A percentile compares a stretch with the other conserved stretches of the same genome.
These are phyloP conservation scores for Mythimna pallens DNA, from an alignment of 2,888 invertebrate species.

Conservation along the genomic window DNA sequence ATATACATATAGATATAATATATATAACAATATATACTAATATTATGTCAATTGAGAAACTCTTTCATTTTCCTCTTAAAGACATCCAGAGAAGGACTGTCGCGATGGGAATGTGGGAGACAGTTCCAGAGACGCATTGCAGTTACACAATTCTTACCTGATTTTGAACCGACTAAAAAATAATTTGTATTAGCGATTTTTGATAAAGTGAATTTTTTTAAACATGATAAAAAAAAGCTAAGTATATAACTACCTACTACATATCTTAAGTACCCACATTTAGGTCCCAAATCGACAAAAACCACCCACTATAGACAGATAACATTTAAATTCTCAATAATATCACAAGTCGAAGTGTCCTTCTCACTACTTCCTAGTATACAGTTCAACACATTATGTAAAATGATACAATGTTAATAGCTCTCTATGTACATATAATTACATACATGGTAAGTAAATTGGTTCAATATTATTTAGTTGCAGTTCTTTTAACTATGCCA, in stretches of 20 bases:
- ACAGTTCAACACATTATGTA: slow-evolving; percentile 16
- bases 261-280: slow-evolving; percentile 1
- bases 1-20: too few relatives aligned
- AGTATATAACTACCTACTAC: neutral
- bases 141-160: too few relatives aligned
- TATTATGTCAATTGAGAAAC: too few relatives aligned
- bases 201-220: too few relatives aligned
- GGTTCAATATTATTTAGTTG: neutral
- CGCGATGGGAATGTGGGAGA: too few relatives aligned
- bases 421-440: slow-evolving; percentile 18
- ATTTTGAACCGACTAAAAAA: too few relatives aligned
- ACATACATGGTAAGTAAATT: slow-evolving; percentile 5
- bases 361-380: slow-evolving; percentile 53
- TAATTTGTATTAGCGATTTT: too few relatives aligned
- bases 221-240: too few relatives aligned
- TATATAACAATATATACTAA: too few relatives aligned
- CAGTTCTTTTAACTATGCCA: slow-evolving; percentile 17
- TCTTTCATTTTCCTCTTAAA: too few relatives aligned
- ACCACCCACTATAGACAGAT: neutral
- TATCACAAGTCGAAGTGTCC: slow-evolving; percentile 38
- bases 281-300: neutral
- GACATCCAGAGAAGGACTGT: too few relatives aligned
- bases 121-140: too few relatives aligned
- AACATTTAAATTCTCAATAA: slow-evolving; percentile 9
- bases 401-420: slow-evolving; percentile 34